A percentile compares a stretch with the other conserved stretches of the same genome.
phyloP scores from a whole-genome alignment of 2,113 vertebrate genomes.

The Elephas maximus region DNA sequence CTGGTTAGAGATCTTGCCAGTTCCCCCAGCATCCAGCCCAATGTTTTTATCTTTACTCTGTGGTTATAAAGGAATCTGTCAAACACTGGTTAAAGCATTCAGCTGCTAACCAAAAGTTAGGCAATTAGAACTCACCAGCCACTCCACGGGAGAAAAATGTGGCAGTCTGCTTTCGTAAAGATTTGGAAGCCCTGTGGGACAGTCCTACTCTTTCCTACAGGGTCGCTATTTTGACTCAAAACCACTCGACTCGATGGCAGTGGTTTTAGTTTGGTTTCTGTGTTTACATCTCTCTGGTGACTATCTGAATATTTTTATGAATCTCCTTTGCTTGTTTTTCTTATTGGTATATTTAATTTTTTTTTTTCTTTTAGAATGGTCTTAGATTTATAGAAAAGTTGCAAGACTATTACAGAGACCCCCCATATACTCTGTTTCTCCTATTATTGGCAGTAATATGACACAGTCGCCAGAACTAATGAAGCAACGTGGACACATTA shows the following conservation, averaged over 20 bases:
- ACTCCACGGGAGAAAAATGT: no score
- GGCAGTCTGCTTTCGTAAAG: no score
- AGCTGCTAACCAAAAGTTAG: no score
- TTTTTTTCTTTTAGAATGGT: neutral
- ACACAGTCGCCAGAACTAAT: neutral
- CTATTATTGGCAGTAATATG: neutral
- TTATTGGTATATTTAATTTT: neutral
- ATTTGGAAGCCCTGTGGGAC: no score
- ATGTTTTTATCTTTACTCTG: neutral
- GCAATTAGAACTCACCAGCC: no score
- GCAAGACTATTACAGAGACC: neutral
- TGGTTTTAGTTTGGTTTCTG: no score
- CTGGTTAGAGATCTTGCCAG: neutral
- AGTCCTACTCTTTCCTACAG: no score
- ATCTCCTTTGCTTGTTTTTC: neutral
- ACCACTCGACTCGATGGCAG: no score
- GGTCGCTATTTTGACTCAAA: no score
- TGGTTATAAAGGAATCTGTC: no score
- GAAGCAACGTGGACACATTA: neutral
- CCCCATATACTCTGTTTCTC: neutral
- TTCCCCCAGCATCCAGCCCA: neutral
- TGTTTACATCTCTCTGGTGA: neutral
- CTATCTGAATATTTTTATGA: neutral
- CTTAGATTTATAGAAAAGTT: constrained; percentile 1
- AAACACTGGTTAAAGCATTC: no score